A percentile compares a stretch with the other conserved stretches of the same genome.
Conservation (phyloP, 2,113 vertebrate species). For the Archilochus colubris region DNA sequence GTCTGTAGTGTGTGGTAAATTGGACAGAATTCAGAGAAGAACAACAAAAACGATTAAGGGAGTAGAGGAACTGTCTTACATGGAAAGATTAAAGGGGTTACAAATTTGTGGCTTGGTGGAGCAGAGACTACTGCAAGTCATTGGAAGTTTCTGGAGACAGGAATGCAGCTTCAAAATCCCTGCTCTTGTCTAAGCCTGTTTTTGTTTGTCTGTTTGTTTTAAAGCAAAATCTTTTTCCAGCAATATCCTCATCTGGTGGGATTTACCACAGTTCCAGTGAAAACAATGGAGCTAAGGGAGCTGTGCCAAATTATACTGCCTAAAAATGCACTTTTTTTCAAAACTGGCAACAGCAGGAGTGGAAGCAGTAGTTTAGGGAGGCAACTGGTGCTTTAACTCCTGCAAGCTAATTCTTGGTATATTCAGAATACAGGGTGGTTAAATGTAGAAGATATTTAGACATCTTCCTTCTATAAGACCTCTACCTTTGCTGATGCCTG, state of each 20-base stretch:
- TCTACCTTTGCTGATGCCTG: background rate
- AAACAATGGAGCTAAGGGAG: constrained; percentile 20
- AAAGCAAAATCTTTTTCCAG: constrained; percentile 7
- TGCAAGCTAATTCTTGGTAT: background rate
- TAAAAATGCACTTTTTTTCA: background rate
- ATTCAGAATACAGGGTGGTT: background rate
- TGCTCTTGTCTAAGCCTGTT: constrained; percentile 4
- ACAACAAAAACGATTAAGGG: constrained; percentile 61
- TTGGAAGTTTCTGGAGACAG: constrained; percentile 46
- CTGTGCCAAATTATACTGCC: constrained; percentile 5
- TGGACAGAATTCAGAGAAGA: constrained; percentile 61
- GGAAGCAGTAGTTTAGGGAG: background rate
- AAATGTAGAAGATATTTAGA: background rate
- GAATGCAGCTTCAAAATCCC: constrained; percentile 12
- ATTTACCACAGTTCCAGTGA: constrained; percentile 25
- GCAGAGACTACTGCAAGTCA: constrained; percentile 27
- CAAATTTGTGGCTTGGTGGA: constrained; percentile 66
- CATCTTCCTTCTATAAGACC: background rate
- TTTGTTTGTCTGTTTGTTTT: constrained; percentile 52
- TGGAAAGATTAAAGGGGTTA: constrained; percentile 54
- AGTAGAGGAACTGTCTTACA: constrained; percentile 56
- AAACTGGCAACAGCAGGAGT: background rate
- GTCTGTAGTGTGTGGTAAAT: constrained; percentile 27
- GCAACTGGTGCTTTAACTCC: background rate
- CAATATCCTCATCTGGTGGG: constrained; percentile 29